A percentile compares a stretch with the other conserved stretches of the same genome.
Conservation (phyloP, 2,797 vertebrate genomes). For the Cygnus olor region DNA sequence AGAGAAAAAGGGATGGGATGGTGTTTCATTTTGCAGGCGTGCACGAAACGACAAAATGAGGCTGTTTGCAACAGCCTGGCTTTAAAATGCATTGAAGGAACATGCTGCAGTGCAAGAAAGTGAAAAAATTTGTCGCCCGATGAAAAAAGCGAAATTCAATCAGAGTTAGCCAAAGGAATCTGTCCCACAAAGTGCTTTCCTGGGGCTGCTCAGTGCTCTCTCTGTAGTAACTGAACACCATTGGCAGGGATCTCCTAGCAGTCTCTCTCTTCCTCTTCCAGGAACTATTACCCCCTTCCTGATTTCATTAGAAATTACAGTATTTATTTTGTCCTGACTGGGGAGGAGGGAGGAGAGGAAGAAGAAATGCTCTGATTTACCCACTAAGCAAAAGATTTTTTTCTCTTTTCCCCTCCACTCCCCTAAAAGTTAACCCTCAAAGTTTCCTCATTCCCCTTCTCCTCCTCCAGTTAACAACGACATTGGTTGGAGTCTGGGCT, state of each 20-base stretch:
- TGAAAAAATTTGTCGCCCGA: constrained; percentile 43
- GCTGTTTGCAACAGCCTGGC: neutral
- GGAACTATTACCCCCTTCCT: constrained; percentile 70
- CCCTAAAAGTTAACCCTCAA: constrained; percentile 18
- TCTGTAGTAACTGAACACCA: constrained; percentile 64
- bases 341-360: constrained; percentile 2
- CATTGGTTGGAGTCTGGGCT: neutral
- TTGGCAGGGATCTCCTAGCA: constrained; percentile 48
- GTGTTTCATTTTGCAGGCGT: neutral
- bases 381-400: constrained; percentile 28
- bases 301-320: constrained; percentile 73
- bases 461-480: neutral
- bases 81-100: constrained; percentile 11
- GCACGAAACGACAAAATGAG: neutral
- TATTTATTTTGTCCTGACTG: constrained; percentile 62
- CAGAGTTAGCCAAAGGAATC: constrained; percentile 55
- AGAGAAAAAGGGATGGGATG: neutral
- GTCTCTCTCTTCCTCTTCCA: constrained; percentile 72
- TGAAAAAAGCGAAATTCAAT: constrained; percentile 58
- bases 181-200: constrained; percentile 63
- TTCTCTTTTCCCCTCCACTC: neutral
- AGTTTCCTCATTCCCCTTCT: neutral
- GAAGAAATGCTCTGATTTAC: constrained; percentile 20
- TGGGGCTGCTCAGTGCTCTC: constrained; percentile 42
- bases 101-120: constrained; percentile 42